Evolutionary conservation across 2,797 vertebrate species (phyloP).

Genomic region (Discoglossus pictus): DNA sequence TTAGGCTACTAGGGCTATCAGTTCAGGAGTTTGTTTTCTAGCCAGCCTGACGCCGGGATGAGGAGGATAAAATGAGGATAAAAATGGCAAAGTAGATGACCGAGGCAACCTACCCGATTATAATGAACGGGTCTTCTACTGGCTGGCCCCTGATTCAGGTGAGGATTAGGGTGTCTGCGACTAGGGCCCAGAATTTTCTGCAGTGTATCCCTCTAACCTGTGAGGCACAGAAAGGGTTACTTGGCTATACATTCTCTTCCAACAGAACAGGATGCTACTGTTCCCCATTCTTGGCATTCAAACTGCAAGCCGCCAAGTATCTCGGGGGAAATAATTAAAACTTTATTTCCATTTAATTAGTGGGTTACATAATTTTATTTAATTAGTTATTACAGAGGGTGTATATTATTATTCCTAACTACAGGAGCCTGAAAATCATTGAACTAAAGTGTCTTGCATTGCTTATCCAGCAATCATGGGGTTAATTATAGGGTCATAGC

Average conservation of each 20-base stretch:
- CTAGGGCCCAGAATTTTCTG: no score
- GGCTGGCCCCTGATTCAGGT: no score
- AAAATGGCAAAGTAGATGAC: no score
- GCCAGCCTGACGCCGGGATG: no score
- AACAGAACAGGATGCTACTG: slow-evolving; percentile 34
- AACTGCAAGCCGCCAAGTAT: not conserved
- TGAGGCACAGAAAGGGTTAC: not conserved
- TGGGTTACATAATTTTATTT: slow-evolving; percentile 25
- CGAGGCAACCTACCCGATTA: no score
- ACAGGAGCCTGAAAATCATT: not conserved
- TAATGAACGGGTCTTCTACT: no score
- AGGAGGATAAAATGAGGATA: no score
- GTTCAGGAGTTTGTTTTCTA: no score
- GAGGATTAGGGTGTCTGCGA: no score
- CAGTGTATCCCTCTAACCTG: no score
- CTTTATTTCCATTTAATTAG: slow-evolving; percentile 46
- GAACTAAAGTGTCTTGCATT: not conserved
- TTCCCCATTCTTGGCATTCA: slow-evolving; percentile 25
- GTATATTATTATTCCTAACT: slow-evolving; percentile 35
- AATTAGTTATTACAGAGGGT: slow-evolving; percentile 44
- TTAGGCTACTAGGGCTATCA: no score
- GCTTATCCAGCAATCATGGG: slow-evolving; percentile 12
- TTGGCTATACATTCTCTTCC: slow-evolving; percentile 4
- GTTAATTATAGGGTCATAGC: slow-evolving; percentile 14
- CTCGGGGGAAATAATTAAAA: slow-evolving; percentile 18